Evolutionary conservation across 1,140 invertebrate genomes (phyloP).

Genomic region (Spodoptera litura): DNA sequence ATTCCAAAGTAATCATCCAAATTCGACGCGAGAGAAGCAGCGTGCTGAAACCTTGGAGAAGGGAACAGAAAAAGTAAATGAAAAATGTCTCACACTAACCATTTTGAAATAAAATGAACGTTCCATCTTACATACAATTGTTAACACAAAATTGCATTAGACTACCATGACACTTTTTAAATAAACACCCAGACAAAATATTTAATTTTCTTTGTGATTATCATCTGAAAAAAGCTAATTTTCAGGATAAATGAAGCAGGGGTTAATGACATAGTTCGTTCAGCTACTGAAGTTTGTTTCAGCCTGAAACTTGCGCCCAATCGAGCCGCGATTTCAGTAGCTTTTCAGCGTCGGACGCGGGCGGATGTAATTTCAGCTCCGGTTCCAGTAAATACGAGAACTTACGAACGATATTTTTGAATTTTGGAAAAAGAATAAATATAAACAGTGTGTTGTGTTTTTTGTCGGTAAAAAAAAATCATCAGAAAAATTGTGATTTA

Average conservation of each 20-base stretch:
- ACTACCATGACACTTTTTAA: too few species aligned
- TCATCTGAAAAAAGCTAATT: background rate
- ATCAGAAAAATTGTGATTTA: background rate
- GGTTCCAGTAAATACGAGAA: background rate
- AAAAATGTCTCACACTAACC: too few species aligned
- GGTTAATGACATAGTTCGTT: slow-evolving; percentile 12
- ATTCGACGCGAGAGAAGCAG: too few species aligned
- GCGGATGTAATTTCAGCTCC: background rate
- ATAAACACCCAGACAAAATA: too few species aligned
- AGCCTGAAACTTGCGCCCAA: background rate
- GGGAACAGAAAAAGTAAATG: too few species aligned
- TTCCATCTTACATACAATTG: too few species aligned
- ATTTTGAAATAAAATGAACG: too few species aligned
- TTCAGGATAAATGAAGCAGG: background rate
- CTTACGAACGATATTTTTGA: background rate
- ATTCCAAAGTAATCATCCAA: too few species aligned
- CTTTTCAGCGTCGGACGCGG: background rate
- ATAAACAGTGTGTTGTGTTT: background rate
- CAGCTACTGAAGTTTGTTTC: slow-evolving; percentile 14
- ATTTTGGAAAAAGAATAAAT: background rate
- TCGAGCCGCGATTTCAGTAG: slow-evolving; percentile 5
- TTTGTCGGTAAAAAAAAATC: background rate
- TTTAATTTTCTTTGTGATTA: too few species aligned
- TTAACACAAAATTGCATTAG: too few species aligned
- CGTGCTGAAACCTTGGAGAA: too few species aligned